phyloP scores from a whole-genome alignment of 2,797 vertebrate genomes.

The Melopsittacus undulatus region DNA sequence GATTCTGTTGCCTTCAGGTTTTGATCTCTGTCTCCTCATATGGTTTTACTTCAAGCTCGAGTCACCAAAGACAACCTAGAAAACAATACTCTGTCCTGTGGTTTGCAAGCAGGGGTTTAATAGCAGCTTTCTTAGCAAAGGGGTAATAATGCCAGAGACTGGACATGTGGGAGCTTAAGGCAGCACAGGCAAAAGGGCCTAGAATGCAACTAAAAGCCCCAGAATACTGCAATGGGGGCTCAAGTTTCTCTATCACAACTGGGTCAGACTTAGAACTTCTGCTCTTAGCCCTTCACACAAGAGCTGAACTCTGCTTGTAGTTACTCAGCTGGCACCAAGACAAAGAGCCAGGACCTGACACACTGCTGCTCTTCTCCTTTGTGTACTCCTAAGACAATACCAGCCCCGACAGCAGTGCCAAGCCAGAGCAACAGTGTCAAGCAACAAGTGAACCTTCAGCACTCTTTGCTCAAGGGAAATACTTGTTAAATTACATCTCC shows the following conservation, averaged over 20 bases:
- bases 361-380: neutral
- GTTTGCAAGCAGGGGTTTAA: slow-evolving; percentile 6
- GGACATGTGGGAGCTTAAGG: neutral
- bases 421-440: neutral
- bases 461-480: neutral
- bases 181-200: neutral
- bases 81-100: slow-evolving; percentile 25
- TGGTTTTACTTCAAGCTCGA: slow-evolving; percentile 18
- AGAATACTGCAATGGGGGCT: neutral
- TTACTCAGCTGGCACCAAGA: neutral
- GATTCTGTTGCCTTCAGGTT: slow-evolving; percentile 21
- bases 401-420: neutral
- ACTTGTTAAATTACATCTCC: neutral
- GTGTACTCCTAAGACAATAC: rapidly evolving
- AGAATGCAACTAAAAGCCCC: neutral
- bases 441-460: neutral
- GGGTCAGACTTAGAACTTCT: neutral
- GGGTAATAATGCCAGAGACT: neutral
- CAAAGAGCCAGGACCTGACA: neutral
- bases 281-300: neutral
- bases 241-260: neutral
- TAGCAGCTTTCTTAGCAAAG: neutral
- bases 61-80: neutral
- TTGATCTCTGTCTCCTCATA: slow-evolving; percentile 38
- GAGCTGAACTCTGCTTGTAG: neutral